A percentile compares a stretch with the other conserved stretches of the same genome.
Evolutionary conservation across 1,140 invertebrate genomes (phyloP).

Genomic region (Drosophila lacteicornis): DNA sequence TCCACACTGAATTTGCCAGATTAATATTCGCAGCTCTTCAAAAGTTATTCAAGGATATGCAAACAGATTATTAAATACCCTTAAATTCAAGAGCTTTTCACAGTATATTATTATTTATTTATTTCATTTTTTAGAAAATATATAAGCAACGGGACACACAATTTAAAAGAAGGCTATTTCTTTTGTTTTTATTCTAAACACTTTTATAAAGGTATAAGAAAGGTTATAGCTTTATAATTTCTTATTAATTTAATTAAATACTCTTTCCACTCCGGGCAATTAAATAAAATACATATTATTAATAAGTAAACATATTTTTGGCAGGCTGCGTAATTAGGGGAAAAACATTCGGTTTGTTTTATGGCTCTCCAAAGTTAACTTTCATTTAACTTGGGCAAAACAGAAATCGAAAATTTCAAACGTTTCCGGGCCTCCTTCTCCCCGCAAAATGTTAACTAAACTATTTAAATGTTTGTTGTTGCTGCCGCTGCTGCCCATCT

Average conservation of each 20-base stretch:
- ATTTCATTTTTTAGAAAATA: not conserved
- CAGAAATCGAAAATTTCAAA: conserved; percentile 27
- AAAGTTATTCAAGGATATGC: conserved; percentile 12
- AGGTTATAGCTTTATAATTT: too few species aligned
- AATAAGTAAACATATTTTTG: too few species aligned
- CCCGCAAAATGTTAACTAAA: conserved; percentile 38
- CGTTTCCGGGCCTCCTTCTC: too few species aligned
- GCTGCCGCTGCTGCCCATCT: conserved; percentile 2
- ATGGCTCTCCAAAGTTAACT: conserved; percentile 28
- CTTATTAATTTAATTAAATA: too few species aligned
- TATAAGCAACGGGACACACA: not conserved
- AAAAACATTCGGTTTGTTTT: conserved; percentile 14
- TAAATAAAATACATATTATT: too few species aligned
- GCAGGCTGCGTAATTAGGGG: conserved; percentile 14
- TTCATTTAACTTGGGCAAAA: conserved; percentile 34
- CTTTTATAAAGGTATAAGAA: too few species aligned
- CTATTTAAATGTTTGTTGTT: conserved; percentile 40
- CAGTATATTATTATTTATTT: not conserved
- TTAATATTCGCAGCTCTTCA: not conserved
- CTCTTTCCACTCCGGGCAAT: not conserved
- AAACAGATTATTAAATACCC: conserved; percentile 7
- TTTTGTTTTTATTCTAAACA: too few species aligned
- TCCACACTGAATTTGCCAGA: not conserved
- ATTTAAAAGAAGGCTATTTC: too few species aligned
- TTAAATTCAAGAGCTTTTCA: not conserved